Evolutionary conservation across 2,888 invertebrate genomes (phyloP).

Genomic region (Eupelmus urozonus): DNA sequence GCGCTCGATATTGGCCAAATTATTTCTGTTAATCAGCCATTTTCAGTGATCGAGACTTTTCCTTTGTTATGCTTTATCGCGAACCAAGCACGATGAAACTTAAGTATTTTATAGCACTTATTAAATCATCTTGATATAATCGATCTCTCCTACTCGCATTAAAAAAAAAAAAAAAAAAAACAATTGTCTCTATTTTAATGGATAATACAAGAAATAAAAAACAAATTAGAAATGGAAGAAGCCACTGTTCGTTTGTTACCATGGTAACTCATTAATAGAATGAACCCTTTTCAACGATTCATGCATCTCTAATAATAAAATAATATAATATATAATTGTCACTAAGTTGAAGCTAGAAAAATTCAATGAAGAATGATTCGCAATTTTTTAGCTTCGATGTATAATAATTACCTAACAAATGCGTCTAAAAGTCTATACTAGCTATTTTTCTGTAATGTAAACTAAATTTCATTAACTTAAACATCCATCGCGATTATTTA

Average conservation of each 20-base stretch:
- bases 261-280: constrained; percentile 59
- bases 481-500: neutral
- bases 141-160: neutral
- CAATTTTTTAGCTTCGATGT: too few relatives aligned
- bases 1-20: neutral
- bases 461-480: neutral
- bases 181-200: constrained; percentile 18
- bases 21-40: neutral
- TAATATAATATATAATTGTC: constrained; percentile 6
- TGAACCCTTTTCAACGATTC: constrained; percentile 39
- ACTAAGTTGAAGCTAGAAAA: neutral
- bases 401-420: too few relatives aligned
- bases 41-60: constrained; percentile 6
- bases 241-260: constrained; percentile 54
- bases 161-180: constrained; percentile 1
- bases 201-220: neutral
- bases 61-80: neutral
- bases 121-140: constrained; percentile 21
- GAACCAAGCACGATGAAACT: constrained; percentile 17
- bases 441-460: neutral
- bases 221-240: constrained; percentile 26
- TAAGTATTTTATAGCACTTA: constrained; percentile 45
- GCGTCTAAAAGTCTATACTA: neutral
- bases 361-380: too few relatives aligned
- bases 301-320: constrained; percentile 27